phyloP scores from a whole-genome alignment of 2,113 vertebrate species.

The Zosterops lateralis region DNA sequence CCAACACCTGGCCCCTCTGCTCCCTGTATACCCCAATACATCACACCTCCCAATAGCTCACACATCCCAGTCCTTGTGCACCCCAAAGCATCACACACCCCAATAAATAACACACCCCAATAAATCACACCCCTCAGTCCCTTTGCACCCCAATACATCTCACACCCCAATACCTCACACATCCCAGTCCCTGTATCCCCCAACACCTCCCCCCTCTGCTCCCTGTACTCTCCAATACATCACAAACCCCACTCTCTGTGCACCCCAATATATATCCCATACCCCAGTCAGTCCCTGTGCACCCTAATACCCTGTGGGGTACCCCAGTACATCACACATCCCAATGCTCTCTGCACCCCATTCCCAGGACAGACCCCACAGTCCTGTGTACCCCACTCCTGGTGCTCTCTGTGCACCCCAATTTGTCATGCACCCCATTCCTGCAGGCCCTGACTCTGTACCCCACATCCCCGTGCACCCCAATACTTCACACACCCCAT shows the following conservation, averaged over 20 bases:
- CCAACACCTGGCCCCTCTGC: too few relatives aligned
- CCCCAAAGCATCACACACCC: too few relatives aligned
- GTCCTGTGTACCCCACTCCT: too few relatives aligned
- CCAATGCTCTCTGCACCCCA: background rate
- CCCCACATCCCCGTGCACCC: too few relatives aligned
- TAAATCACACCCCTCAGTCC: rapidly evolving
- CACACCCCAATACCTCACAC: background rate
- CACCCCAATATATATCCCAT: background rate
- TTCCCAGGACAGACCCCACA: background rate
- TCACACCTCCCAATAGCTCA: background rate
- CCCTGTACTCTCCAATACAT: background rate
- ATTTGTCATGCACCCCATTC: background rate
- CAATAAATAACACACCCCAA: too few relatives aligned
- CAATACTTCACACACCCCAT: too few relatives aligned
- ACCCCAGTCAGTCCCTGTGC: background rate
- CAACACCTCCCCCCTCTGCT: background rate
- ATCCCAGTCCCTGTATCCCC: background rate
- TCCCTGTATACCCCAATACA: background rate
- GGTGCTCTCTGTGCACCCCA: background rate
- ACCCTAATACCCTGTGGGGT: background rate
- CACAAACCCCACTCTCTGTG: background rate
- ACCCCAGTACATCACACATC: background rate
- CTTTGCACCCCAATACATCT: background rate
- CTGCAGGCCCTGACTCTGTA: background rate
- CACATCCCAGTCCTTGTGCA: rapidly evolving